Conservation (phyloP, 1,140 invertebrate genomes). For the Stenopsyche tienmushanensis region DNA sequence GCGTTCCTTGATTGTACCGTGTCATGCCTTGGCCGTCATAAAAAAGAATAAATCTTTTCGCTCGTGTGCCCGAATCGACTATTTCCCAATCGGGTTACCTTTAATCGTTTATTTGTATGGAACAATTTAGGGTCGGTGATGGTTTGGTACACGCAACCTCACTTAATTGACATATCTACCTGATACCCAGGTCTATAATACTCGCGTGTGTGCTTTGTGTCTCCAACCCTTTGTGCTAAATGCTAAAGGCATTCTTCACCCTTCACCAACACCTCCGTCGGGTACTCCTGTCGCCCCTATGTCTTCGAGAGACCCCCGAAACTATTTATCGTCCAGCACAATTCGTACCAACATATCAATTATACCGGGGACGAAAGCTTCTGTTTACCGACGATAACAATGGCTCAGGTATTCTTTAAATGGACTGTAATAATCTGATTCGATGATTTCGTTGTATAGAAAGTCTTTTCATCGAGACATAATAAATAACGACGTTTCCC, state of each 20-base stretch:
- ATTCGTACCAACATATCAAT: conserved; percentile 22
- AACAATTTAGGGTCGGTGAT: no score
- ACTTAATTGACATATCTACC: conserved; percentile 31
- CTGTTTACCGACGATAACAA: no score
- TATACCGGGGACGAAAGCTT: conserved; percentile 1
- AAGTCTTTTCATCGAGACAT: no score
- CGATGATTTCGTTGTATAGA: no score
- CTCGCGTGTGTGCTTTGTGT: background rate
- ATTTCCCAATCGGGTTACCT: background rate
- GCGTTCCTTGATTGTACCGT: background rate
- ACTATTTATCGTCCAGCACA: conserved; percentile 16
- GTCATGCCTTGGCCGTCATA: background rate
- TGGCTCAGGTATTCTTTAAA: no score
- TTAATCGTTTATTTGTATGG: no score
- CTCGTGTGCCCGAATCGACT: background rate
- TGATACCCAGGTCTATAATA: background rate
- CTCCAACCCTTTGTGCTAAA: conserved; percentile 16
- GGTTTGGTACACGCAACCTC: conserved; percentile 24
- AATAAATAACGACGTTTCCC: no score
- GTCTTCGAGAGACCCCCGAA: background rate
- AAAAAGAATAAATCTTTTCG: background rate
- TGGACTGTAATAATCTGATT: no score
- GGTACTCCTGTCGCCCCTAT: no score
- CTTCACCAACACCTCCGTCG: no score
- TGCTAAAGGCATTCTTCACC: conserved; percentile 8